phyloP scores from a whole-genome alignment of 2,113 vertebrate species.

The Otis tarda region DNA sequence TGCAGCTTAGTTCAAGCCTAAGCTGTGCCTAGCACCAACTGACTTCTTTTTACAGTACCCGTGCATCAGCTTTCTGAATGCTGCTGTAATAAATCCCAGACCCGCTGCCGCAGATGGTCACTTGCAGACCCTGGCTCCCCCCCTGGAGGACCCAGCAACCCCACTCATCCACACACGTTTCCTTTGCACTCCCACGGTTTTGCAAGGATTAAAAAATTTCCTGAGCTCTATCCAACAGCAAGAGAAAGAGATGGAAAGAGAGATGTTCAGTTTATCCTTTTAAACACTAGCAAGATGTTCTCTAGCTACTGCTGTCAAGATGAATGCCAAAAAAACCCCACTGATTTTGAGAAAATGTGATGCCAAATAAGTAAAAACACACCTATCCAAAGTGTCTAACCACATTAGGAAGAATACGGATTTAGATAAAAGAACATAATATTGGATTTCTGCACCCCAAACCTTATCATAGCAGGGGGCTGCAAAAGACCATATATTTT shows the following conservation, averaged over 20 bases:
- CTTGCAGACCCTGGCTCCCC: too few relatives aligned
- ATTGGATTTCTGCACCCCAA: not conserved
- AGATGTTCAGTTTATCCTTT: not conserved
- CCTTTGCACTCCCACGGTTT: not conserved
- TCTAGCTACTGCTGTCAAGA: not conserved
- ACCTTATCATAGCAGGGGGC: not conserved
- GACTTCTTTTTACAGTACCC: not conserved
- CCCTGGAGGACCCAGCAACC: not conserved
- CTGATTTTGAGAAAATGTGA: not conserved
- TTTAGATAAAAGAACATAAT: not conserved
- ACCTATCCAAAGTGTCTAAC: slow-evolving; percentile 14
- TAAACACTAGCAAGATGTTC: not conserved
- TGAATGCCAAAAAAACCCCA: not conserved
- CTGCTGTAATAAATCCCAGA: not conserved
- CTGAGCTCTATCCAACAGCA: not conserved
- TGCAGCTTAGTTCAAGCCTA: not conserved
- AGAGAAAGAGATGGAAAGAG: not conserved
- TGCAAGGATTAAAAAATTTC: not conserved
- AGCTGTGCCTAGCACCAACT: not conserved
- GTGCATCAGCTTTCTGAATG: not conserved
- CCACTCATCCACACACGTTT: not conserved
- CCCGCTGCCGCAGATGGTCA: not conserved
- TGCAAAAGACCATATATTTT: not conserved
- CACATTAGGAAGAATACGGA: not conserved
- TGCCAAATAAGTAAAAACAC: not conserved